Conservation (phyloP, 2,888 invertebrate genomes). For the Auanema sp. region DNA sequence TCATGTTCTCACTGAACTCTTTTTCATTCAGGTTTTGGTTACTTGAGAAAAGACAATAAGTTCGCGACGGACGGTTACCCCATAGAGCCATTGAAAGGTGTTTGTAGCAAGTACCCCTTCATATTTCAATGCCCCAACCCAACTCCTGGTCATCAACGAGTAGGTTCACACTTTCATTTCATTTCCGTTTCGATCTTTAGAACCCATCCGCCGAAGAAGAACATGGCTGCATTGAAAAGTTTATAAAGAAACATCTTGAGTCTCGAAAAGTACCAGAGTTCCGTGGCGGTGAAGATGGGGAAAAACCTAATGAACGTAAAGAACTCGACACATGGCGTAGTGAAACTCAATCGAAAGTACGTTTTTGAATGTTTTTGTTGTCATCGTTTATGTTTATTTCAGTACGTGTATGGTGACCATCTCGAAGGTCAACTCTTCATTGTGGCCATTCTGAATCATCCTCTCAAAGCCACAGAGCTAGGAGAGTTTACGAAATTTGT, state of each 20-base stretch:
- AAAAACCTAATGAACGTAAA: no score
- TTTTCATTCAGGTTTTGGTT: slow-evolving; percentile 21
- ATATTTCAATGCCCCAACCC: slow-evolving; percentile 8
- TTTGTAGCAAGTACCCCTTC: slow-evolving; percentile 8
- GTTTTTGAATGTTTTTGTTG: no score
- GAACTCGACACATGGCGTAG: no score
- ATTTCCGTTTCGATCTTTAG: no score
- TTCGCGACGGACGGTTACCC: slow-evolving; percentile 10
- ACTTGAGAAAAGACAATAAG: slow-evolving; percentile 16
- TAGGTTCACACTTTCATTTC: no score
- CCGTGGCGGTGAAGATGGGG: no score
- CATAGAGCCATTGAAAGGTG: slow-evolving; percentile 3
- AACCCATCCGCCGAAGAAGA: no score
- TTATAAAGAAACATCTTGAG: no score
- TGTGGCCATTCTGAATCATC: slow-evolving; percentile 12
- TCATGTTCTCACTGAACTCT: neutral
- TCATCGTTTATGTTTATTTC: slow-evolving; percentile 1
- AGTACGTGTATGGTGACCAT: slow-evolving; percentile 16
- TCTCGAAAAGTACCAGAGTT: no score
- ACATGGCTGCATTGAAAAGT: no score
- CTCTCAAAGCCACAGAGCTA: neutral
- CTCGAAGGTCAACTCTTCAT: slow-evolving; percentile 16
- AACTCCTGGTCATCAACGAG: no score
- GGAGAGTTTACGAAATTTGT: slow-evolving; percentile 7
- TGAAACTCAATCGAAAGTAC: no score